Percentiles rank a stretch among this genome's conserved stretches.
Conservation (phyloP, 2,113 vertebrate species). For the Ardeotis arabs region DNA sequence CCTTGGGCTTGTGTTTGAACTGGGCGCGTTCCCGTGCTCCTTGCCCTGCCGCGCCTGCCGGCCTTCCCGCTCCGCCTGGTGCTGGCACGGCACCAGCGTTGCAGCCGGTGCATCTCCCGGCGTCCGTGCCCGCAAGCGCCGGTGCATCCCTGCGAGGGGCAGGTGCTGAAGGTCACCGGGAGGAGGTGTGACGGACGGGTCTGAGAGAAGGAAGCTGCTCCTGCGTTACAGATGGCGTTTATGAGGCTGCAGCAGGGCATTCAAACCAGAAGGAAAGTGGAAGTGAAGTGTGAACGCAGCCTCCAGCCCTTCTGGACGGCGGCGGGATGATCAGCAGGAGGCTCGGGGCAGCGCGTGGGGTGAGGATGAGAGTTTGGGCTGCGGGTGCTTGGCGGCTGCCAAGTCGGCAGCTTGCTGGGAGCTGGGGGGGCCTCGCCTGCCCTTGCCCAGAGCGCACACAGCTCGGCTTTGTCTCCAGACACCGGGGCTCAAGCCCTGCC, state of each 20-base stretch:
- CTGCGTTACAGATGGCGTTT: background rate
- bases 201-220: constrained; percentile 9
- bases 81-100: background rate
- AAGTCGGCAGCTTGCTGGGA: background rate
- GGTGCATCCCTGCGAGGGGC: background rate
- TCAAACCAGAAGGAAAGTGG: background rate
- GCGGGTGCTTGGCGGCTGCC: background rate
- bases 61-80: background rate
- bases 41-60: background rate
- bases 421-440: background rate
- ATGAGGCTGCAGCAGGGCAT: background rate
- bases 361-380: background rate
- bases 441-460: constrained; percentile 6
- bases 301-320: background rate
- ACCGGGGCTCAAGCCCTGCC: background rate
- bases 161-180: background rate
- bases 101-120: background rate
- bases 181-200: background rate
- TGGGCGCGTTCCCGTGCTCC: background rate
- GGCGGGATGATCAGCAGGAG: background rate
- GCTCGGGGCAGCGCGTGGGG: accelerated
- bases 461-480: background rate
- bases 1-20: background rate
- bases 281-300: constrained; percentile 21
- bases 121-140: background rate